Evolutionary conservation across 2,888 invertebrate genomes (phyloP), one percentile per base, ranked within the genome.

Genomic region (Urechis unicinctus): DNA sequence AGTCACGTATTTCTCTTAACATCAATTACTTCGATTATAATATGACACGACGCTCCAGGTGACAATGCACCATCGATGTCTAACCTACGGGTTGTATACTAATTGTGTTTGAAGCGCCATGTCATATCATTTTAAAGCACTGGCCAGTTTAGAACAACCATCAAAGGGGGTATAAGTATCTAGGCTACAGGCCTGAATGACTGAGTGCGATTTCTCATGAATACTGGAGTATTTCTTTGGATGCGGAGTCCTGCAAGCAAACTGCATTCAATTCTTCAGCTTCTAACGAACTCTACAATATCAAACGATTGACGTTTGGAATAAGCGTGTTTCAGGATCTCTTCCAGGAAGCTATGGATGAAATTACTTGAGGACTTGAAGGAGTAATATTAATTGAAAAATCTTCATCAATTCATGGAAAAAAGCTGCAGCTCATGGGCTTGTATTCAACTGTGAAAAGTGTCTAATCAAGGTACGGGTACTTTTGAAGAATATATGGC

Each of bases 171-270:
- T n/a, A n/a, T n/a, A n/a, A n/a, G n/a, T n/a, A n/a, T n/a, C n/a
- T n/a, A n/a, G n/a, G n/a, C n/a, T n/a, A n/a, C n/a, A n/a, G n/a
- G n/a, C n/a, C n/a, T n/a, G n/a, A n/a, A n/a, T n/a, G n/a, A n/a
- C n/a, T n/a, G n/a, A n/a, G n/a, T n/a, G n/a, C n/a, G n/a, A n/a
- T n/a, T n/a, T n/a, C n/a, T n/a, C n/a, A n/a, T n/a, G 61, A 60
- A 9, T 61, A 56, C 31, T 61, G 61, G 61, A 48, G 44, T 31
- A 43, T 61, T 1, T n/a, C 44, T 13, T 47, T 58, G 22, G 50
- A 49, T 28, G 41, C 50, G 13, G 44, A 42, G 6, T 50, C 50
- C 6, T 45, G 44, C 22, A 26, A 26, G 13, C 49, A 55, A n/a
- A 52, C 55, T 1, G 44, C 58, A 41, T 57, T 57, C 46, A 48